Percentiles rank a stretch among this genome's conserved stretches.
These are phyloP conservation scores for Gavia stellata DNA, from an alignment of 2,113 vertebrate species.

Conservation along the genomic window DNA sequence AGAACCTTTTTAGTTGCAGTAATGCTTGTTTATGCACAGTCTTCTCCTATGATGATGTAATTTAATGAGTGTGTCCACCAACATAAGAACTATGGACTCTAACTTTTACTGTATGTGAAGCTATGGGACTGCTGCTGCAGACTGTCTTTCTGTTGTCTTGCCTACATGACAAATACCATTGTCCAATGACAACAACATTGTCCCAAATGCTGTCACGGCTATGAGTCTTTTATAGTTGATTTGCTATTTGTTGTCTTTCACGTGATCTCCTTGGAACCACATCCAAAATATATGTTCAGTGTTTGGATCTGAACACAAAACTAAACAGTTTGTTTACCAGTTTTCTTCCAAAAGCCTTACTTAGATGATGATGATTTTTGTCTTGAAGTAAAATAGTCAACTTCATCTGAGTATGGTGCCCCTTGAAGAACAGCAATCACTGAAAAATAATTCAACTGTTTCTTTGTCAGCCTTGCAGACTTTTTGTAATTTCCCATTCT, in stretches of 20 bases:
- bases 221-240: background rate
- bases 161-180: background rate
- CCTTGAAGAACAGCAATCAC: background rate
- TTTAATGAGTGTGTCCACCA: background rate
- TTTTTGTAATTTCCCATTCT: background rate
- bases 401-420: background rate
- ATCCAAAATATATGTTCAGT: background rate
- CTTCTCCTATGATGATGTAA: background rate
- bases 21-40: background rate
- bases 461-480: background rate
- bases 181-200: background rate
- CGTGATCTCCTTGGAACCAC: background rate
- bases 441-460: background rate
- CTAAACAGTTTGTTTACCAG: background rate
- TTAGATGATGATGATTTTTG: background rate
- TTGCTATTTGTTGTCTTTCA: background rate
- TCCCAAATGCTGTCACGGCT: background rate
- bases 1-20: background rate
- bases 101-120: background rate
- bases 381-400: background rate
- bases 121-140: background rate
- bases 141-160: background rate
- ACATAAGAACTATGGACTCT: background rate
- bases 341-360: conserved; percentile 1
- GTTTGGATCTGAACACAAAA: background rate